Conservation (phyloP, 2,888 invertebrate species). For the Caenorhabditis sp. region DNA sequence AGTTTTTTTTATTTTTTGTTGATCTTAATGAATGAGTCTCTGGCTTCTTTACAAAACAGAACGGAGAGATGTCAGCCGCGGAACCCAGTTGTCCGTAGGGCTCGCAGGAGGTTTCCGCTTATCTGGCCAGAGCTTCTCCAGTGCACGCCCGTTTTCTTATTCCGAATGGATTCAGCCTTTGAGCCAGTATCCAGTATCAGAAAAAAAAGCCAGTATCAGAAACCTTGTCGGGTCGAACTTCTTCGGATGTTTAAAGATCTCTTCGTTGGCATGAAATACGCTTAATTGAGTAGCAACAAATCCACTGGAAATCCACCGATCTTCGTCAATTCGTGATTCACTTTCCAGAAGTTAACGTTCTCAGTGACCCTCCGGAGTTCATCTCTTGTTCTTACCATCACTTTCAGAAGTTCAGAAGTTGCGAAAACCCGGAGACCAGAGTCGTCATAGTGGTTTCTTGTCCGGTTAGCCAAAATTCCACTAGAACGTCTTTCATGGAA, state of each 20-base stretch:
- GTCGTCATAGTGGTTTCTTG: constrained; percentile 61
- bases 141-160: no score
- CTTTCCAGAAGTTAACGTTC: constrained; percentile 50
- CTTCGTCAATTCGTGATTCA: constrained; percentile 19
- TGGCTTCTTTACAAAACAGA: no score
- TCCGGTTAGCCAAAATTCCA: constrained; percentile 61
- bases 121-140: no score
- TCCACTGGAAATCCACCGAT: constrained; percentile 43
- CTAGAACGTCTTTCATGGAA: background rate
- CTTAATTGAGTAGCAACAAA: constrained; percentile 53
- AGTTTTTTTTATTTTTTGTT: no score
- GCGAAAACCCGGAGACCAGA: constrained; percentile 42
- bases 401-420: constrained; percentile 49
- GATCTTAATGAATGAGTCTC: no score
- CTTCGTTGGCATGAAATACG: constrained; percentile 47
- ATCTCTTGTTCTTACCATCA: constrained; percentile 33
- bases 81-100: no score
- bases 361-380: constrained; percentile 46
- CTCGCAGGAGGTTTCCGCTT: no score
- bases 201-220: no score
- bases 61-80: no score
- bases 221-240: constrained; percentile 57
- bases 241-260: constrained; percentile 36
- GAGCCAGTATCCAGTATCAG: no score
- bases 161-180: no score